phyloP scores from a whole-genome alignment of 1,140 invertebrate genomes.

The Lepidurus packardi region DNA sequence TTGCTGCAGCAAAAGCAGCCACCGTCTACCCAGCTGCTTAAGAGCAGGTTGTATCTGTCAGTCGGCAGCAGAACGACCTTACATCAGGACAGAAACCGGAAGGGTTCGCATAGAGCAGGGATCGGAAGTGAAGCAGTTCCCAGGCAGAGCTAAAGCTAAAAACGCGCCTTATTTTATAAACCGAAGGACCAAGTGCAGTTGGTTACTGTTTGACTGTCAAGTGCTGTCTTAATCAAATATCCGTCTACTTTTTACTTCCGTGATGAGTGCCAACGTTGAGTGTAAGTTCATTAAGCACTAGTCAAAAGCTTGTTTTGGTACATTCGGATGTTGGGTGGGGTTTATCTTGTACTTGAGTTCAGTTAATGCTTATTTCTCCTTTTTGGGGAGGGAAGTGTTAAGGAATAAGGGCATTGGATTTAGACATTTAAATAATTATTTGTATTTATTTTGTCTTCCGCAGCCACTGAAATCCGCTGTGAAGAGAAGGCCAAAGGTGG shows the following conservation, averaged over 20 bases:
- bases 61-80: background rate
- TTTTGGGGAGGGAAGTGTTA: background rate
- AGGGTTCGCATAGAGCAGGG: background rate
- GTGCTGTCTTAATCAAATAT: background rate
- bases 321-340: background rate
- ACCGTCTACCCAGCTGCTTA: background rate
- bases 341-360: no score
- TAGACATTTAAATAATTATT: background rate
- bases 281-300: background rate
- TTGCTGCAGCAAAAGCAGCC: slow-evolving; percentile 5
- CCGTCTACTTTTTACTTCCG: background rate
- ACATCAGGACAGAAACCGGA: background rate
- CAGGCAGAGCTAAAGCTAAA: background rate
- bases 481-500: slow-evolving; percentile 59
- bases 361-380: no score
- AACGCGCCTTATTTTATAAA: background rate
- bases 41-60: background rate
- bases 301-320: background rate
- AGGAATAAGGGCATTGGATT: background rate
- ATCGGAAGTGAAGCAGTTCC: background rate
- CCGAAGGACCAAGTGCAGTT: background rate
- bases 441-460: background rate
- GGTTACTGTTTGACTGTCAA: background rate
- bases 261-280: slow-evolving; percentile 7
- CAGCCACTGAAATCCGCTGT: slow-evolving; percentile 14